A percentile compares a stretch with the other conserved stretches of the same genome.
Evolutionary conservation across 2,888 invertebrate species (phyloP).

Genomic region (Andrena chrysosceles): DNA sequence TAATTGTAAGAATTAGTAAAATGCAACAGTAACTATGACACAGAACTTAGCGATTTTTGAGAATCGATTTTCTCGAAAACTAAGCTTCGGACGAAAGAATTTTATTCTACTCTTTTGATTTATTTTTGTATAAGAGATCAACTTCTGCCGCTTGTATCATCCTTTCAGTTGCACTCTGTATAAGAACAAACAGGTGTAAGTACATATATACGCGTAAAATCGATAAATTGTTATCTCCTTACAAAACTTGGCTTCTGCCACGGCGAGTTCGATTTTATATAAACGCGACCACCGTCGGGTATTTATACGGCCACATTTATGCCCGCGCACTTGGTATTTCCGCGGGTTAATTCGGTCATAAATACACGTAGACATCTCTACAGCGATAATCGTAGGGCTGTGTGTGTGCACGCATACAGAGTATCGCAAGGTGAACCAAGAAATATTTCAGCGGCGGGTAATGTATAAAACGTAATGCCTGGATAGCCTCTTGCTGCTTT

Average conservation of each 20-base stretch:
- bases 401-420: conserved; percentile 12
- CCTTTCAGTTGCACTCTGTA: not conserved
- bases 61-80: not conserved
- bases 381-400: conserved; percentile 58
- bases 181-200: not conserved
- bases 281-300: conserved; percentile 47
- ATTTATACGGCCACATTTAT: conserved; percentile 64
- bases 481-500: not conserved
- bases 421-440: conserved; percentile 7
- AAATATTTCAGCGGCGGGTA: conserved; percentile 5
- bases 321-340: conserved; percentile 63
- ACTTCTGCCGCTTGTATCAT: not conserved
- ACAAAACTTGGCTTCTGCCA: conserved; percentile 43
- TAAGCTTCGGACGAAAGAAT: not conserved
- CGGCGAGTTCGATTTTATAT: conserved; percentile 55
- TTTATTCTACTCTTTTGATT: not conserved
- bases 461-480: conserved; percentile 18
- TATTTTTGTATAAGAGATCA: not conserved
- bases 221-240: conserved; percentile 53
- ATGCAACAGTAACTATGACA: too few relatives aligned
- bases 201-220: conserved; percentile 3
- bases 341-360: conserved; percentile 69
- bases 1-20: too few relatives aligned
- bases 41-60: not conserved
- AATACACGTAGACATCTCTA: conserved; percentile 63